These are phyloP conservation scores for Rhabdophis nuchalis DNA, from an alignment of 2,797 vertebrate genomes.

Conservation along the genomic window DNA sequence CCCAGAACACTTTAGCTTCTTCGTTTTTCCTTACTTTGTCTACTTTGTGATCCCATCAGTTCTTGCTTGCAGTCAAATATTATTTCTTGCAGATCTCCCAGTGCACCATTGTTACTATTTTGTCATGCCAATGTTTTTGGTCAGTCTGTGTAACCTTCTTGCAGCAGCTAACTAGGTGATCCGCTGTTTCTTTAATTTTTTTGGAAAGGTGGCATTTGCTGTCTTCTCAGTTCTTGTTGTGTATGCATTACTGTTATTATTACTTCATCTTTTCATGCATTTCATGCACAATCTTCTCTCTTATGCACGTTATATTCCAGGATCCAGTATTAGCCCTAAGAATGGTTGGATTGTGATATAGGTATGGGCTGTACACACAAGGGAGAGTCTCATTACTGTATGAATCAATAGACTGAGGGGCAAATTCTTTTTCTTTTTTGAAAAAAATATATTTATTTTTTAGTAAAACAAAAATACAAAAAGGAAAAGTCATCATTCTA, in stretches of 20 bases:
- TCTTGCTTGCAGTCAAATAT: background rate
- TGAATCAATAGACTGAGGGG: background rate
- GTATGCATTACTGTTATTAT: background rate
- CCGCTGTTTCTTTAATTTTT: background rate
- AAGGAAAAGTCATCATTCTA: too few species aligned
- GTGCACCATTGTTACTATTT: background rate
- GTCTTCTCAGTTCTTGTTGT: background rate
- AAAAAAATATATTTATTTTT: too few species aligned
- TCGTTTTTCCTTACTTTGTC: background rate
- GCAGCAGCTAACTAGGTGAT: background rate
- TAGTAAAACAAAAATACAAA: too few species aligned
- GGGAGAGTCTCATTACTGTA: background rate
- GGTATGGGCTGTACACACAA: background rate
- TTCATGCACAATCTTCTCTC: background rate
- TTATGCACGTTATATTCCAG: background rate
- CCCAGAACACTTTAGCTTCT: background rate
- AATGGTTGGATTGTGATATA: background rate
- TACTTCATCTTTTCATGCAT: background rate
- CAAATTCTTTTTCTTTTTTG: too few species aligned
- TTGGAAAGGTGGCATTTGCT: background rate
- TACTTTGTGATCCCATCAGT: background rate
- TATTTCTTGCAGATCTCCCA: background rate
- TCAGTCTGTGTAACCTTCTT: background rate
- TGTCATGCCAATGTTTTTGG: background rate
- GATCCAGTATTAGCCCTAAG: background rate